These are phyloP conservation scores for Tenualosa ilisha DNA, from an alignment of 2,797 vertebrate species.

Conservation along the genomic window DNA sequence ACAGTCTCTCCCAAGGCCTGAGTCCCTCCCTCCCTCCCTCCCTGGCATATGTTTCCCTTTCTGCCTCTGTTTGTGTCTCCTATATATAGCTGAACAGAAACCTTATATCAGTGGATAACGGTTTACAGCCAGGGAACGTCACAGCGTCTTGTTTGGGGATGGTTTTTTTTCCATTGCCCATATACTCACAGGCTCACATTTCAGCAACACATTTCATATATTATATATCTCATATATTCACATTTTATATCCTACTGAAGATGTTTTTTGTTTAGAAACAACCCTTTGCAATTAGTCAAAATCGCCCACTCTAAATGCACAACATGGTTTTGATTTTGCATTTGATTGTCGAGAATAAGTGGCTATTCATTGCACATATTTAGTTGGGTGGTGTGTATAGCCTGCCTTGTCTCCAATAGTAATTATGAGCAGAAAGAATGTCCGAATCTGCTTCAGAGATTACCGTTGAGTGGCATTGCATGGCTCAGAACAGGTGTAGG, in stretches of 20 bases:
- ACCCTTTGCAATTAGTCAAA: not conserved
- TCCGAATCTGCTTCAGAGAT: not conserved
- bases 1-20: not conserved
- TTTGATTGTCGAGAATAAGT: not conserved
- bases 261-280: not conserved
- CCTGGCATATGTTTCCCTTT: not conserved
- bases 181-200: not conserved
- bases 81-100: not conserved
- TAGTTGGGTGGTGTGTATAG: not conserved
- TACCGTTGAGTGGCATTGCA: slow-evolving; percentile 29
- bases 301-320: not conserved
- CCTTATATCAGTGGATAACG: slow-evolving; percentile 12
- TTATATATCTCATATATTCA: no score
- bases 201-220: not conserved
- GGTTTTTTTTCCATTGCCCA: slow-evolving; percentile 9
- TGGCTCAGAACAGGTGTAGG: slow-evolving; percentile 43
- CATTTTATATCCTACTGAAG: not conserved
- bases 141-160: slow-evolving; percentile 7
- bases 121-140: slow-evolving; percentile 14
- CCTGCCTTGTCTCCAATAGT: not conserved
- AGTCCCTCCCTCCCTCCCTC: not conserved
- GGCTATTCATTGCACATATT: slow-evolving; percentile 10
- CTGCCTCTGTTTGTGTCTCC: slow-evolving; percentile 8
- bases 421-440: not conserved
- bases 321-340: not conserved